Evolutionary conservation across 2,113 vertebrate genomes (phyloP), one percentile per base, ranked within the genome.

Genomic region (Miniopterus natalensis): DNA sequence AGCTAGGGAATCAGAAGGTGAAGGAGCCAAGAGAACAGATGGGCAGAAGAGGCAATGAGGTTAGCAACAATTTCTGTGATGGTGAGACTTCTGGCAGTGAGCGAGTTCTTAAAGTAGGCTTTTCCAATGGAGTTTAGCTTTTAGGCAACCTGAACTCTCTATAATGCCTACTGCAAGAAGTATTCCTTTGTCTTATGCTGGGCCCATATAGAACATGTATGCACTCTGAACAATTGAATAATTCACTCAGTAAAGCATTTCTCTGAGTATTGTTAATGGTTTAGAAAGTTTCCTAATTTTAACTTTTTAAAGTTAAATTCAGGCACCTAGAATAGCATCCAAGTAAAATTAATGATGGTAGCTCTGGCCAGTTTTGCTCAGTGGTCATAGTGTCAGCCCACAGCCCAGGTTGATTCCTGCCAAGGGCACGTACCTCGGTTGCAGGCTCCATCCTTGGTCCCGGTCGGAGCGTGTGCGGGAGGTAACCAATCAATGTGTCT

Each of bases 1-100:
- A 94, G 27, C n/a, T 42, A 59, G 36, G 36, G n/a, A 94, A 73
- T 0, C 87, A 42, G 31, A 79, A 25, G 29, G 18, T 6, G 11
- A 79, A 68, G 36, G 11, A 92, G 42, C 63, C 45, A 70, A 97
- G 55, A 79, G 49, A 96, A 92, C 61, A 94, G 70, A 89, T 88
- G 74, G 40, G 27, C 11, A 47, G 57, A 74, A 88, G 51, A 75
- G 18, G 8, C 63, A 68, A 4, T 14, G 21, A 81, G 6, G 4
- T 75, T 66, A 31, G 27, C 27, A 57, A 25, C 42, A 15, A 47
- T n/a, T 73, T 75, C 49, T 47, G 23, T 55, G 51, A 40, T 1
- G n/a, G 29, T 21, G 42, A 42, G 6, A 2, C 27, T 93, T 81
- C 42, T 23, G 61, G 53, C 14, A n/a, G 63, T 17, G 63, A 66